Evolutionary conservation across 2,888 invertebrate species (phyloP).

Genomic region (Pollenia griseotomentosa): DNA sequence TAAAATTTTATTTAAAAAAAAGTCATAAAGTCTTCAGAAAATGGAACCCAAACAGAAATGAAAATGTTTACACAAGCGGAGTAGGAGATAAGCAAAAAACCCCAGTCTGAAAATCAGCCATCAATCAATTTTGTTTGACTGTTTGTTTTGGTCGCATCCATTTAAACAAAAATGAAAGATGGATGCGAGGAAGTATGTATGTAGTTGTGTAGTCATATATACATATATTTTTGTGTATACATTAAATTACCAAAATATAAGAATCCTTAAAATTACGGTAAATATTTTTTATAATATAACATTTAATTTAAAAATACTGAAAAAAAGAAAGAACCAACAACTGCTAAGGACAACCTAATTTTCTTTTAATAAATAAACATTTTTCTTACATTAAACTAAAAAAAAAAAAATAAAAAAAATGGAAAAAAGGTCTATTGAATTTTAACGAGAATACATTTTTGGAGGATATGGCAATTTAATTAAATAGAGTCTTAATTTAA

Average conservation of each 20-base stretch:
- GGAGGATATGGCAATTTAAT: background rate
- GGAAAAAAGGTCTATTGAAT: background rate
- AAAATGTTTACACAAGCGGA: conserved; percentile 10
- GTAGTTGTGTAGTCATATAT: too few species aligned
- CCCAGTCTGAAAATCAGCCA: conserved; percentile 53
- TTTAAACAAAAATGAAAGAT: background rate
- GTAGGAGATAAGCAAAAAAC: background rate
- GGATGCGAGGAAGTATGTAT: background rate
- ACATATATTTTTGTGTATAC: too few species aligned
- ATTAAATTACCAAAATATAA: too few species aligned
- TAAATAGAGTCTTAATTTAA: background rate
- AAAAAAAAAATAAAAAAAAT: background rate
- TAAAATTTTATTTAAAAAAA: background rate
- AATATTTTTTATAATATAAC: conserved; percentile 20
- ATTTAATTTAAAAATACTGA: background rate
- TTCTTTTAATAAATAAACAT: conserved; percentile 43
- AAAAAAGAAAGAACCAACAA: background rate
- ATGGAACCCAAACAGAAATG: conserved; percentile 8
- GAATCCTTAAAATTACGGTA: conserved; percentile 1
- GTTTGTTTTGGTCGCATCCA: conserved; percentile 48
- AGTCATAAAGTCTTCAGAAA: conserved; percentile 15
- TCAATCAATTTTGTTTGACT: conserved; percentile 66
- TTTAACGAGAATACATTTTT: background rate
- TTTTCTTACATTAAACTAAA: background rate
- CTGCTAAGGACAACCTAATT: conserved; percentile 42